Base-by-base conservation (phyloP, 2,888 invertebrate genomes). In the Pheosia tremula region DNA sequence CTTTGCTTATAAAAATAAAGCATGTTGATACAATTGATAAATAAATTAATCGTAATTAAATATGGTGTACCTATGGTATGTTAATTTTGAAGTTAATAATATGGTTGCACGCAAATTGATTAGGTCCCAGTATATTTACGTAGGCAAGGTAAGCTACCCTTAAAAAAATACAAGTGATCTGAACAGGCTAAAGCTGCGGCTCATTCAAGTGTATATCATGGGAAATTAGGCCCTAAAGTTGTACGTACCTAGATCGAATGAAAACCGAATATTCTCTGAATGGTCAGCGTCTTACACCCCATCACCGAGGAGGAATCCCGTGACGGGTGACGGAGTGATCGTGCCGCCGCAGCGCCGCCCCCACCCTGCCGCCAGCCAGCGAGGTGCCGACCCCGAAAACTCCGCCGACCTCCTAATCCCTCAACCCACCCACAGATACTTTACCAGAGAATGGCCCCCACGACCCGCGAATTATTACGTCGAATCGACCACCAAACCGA, bases 301-400 rank as follows among this genome's bases (percentile, higher is more conserved):
- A 84, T 91, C 95, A 84, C 91, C 95, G 93, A 92, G 93, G 90
- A 94, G 95, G 92, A 95, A 95, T 83, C 95, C 95, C 77, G 95
- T 95, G 90, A 95, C 95, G 79, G 95, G 95, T 82, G 95, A 94
- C 83, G 95, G 95, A 81, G 92, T 95, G 85, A 83, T 84, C 81
- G 83, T 95, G 87, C 92, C 91, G 87, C 93, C 93, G 80, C 87
- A 79, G 84, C 90, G 94, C 66, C 91, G 94, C 77, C 88, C 90
- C 83, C 90, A 91, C 83, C 90, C 94, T 66, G 90, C 85, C 75
- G 88, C 88, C 88, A 81, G 86, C 86, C 88, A 84, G 86, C 90
- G 93, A 94, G 94, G 93, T 94, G 93, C 93, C 82, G 85, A 86
- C 86, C 87, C 87, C 84, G 68, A 76, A 69, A 59, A 71, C 60